These are phyloP conservation scores for Sitophilus oryzae DNA, from an alignment of 1,140 invertebrate genomes.

Conservation along the genomic window DNA sequence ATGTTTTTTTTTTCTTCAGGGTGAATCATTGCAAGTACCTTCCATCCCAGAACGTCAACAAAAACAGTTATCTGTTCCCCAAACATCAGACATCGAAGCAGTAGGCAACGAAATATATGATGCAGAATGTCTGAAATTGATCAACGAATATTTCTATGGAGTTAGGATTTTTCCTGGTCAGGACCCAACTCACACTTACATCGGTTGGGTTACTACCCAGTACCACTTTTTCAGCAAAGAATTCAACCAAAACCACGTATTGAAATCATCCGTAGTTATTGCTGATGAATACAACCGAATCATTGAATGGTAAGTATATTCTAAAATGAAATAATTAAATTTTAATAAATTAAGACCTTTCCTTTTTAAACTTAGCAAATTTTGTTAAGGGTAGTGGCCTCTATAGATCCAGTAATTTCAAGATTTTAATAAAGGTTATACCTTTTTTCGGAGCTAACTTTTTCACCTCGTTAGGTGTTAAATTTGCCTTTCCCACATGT, in stretches of 20 bases:
- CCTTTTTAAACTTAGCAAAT: too few relatives aligned
- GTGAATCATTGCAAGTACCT: conserved; percentile 50
- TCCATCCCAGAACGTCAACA: conserved; percentile 64
- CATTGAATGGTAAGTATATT: conserved; percentile 57
- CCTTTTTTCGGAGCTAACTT: too few relatives aligned
- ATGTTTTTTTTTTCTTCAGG: conserved; percentile 7
- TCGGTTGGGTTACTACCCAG: conserved; percentile 99
- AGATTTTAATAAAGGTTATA: too few relatives aligned
- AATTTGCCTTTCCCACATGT: too few relatives aligned
- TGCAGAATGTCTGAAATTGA: conserved; percentile 79
- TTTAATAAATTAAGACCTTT: too few relatives aligned
- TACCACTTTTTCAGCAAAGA: conserved; percentile 86
- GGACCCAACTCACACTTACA: conserved; percentile 93
- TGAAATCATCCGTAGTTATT: conserved; percentile 78
- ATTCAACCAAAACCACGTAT: conserved; percentile 84
- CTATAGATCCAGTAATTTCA: too few relatives aligned
- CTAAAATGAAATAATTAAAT: not conserved
- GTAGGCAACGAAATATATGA: conserved; percentile 82
- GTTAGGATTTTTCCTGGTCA: conserved; percentile 88
- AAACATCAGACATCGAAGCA: conserved; percentile 63
- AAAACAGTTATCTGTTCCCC: conserved; percentile 64
- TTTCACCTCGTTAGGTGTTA: too few relatives aligned
- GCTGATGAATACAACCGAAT: conserved; percentile 71
- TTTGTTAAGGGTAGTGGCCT: too few relatives aligned
- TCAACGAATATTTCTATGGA: conserved; percentile 97